phyloP scores from a whole-genome alignment of 1,140 invertebrate genomes.

The Schlechtendalia chinensis region DNA sequence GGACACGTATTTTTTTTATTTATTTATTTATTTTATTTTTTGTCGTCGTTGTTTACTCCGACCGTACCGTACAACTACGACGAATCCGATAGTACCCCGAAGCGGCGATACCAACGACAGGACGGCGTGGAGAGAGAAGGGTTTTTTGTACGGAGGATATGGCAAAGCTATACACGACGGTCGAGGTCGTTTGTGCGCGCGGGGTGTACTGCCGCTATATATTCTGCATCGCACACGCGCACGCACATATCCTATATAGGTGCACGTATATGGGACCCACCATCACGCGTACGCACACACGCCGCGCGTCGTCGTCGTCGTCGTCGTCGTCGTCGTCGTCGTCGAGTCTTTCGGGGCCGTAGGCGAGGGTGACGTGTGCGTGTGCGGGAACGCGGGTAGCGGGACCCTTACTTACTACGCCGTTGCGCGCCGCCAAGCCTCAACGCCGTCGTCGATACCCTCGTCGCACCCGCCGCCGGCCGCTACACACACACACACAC shows the following conservation, averaged over 20 bases:
- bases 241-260: no score
- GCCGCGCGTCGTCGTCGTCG: no score
- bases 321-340: no score
- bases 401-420: conserved; percentile 39
- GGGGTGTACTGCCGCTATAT: conserved; percentile 4
- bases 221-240: not conserved
- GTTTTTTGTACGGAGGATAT: conserved; percentile 39
- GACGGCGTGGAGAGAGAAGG: not conserved
- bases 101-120: not conserved
- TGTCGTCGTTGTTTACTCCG: conserved; percentile 18
- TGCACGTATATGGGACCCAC: conserved; percentile 36
- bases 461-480: not conserved
- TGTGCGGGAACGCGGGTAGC: conserved; percentile 3
- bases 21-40: no score
- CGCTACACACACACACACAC: not conserved
- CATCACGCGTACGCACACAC: conserved; percentile 14
- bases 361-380: conserved; percentile 34
- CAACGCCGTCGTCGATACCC: not conserved
- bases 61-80: conserved; percentile 21
- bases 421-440: conserved; percentile 5
- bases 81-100: conserved; percentile 31
- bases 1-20: conserved; percentile 34
- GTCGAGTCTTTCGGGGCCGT: conserved; percentile 19
- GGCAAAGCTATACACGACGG: conserved; percentile 23
- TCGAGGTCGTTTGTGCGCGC: conserved; percentile 28